Evolutionary conservation across 2,113 vertebrate genomes (phyloP), one percentile per base, ranked within the genome.

Genomic region (Leucopsar rothschildi): DNA sequence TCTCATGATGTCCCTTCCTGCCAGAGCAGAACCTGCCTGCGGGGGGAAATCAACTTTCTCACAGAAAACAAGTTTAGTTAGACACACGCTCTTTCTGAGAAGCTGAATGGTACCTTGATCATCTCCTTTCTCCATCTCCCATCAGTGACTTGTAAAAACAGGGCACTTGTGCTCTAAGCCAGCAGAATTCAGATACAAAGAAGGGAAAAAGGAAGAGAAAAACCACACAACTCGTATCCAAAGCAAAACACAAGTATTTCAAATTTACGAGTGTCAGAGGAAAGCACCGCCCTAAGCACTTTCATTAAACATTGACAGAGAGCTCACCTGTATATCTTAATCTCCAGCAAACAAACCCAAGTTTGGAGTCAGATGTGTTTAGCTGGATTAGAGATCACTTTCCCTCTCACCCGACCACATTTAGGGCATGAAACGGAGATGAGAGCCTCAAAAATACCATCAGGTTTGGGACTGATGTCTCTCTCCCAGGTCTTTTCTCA

Each of bases 301-400:
- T 91, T 77, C 88, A 70, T 96, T 93, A 97, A 97, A 97, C 88
- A 97, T 97, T 97, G 88, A 97, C 92, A 93, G 59, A 88, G 72
- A 52, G 57, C 77, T 31, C 64, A 73, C 88, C 87, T 47, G 72
- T 75, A 33, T 57, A 85, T 78, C 95, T 88, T 60, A 56, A 29
- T 40, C 77, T 65, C 9, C 7, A 82, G 57, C 72, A 92, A 95
- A 88, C 73, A 93, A 95, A 61, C 49, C 59, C 22, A 76, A 33
- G n/a, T 15, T 82, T 76, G 52, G 56, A 80, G 50, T 82, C 83
- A 42, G 79, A 27, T 44, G 86, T 65, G 27, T 56, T 90, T 45
- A 61, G 59, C 64, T n/a, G 71, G 81, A 60, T 55, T 68, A 78
- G 39, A 47, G 40, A 90, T 59, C 39, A 13, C 76, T 83, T 93